These are phyloP conservation scores for Gymnoscopelus microlampas DNA, from an alignment of 2,797 vertebrate genomes.

Conservation along the genomic window DNA sequence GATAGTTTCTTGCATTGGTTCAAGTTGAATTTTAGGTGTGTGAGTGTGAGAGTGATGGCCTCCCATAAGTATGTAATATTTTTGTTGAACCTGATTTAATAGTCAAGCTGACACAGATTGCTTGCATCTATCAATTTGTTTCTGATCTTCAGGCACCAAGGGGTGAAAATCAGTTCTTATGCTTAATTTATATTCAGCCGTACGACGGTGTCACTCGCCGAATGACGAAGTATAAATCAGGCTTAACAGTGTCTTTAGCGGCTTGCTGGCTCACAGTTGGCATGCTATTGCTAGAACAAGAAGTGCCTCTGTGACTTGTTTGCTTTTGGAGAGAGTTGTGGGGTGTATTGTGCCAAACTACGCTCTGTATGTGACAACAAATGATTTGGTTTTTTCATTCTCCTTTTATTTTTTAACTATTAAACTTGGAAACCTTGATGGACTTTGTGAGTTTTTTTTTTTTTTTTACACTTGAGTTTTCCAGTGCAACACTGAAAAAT, in stretches of 20 bases:
- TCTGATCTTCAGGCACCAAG: conserved; percentile 8
- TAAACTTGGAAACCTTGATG: conserved; percentile 49
- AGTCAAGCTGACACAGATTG: conserved; percentile 1
- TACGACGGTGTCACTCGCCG: too few species aligned
- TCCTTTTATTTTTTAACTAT: conserved; percentile 49
- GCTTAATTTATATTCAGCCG: too few species aligned
- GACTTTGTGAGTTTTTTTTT: conserved; percentile 31
- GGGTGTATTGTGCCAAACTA: conserved; percentile 60
- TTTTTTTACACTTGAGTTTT: too few species aligned
- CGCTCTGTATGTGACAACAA: conserved; percentile 44
- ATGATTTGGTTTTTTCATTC: conserved; percentile 45
- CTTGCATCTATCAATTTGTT: not conserved
- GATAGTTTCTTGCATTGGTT: conserved; percentile 4
- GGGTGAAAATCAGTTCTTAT: conserved; percentile 3
- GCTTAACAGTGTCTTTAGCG: conserved; percentile 22
- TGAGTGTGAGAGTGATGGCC: not conserved
- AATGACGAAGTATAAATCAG: too few species aligned
- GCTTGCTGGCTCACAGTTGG: conserved; percentile 30
- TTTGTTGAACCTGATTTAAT: not conserved
- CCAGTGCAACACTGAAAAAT: too few species aligned
- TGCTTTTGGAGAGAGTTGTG: conserved; percentile 32
- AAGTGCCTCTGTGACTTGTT: conserved; percentile 61
- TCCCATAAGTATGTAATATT: not conserved
- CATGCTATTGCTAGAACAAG: conserved; percentile 27
- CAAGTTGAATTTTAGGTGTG: conserved; percentile 1